Percentiles rank a stretch among this genome's conserved stretches.
Conservation (phyloP, 2,888 invertebrate species). For the Catocala sponsa region DNA sequence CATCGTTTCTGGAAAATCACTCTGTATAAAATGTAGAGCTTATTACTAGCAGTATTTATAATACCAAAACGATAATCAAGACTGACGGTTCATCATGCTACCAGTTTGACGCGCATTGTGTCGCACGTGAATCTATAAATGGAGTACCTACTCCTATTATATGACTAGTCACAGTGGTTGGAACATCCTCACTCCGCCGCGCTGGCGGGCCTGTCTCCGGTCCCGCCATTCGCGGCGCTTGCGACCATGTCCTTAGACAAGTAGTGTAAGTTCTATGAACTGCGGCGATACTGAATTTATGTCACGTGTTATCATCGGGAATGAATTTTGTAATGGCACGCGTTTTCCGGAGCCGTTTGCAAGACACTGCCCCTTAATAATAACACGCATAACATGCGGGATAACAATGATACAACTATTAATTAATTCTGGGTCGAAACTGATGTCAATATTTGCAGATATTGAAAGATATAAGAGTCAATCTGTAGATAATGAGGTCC, state of each 20-base stretch:
- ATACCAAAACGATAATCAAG: no score
- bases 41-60: no score
- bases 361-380: constrained; percentile 30
- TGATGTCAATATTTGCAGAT: constrained; percentile 28
- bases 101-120: no score
- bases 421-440: constrained; percentile 39
- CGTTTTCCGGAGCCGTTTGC: constrained; percentile 69
- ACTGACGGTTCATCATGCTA: no score
- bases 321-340: constrained; percentile 80
- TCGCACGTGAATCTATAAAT: no score
- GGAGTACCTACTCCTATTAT: no score
- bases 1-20: no score
- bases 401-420: constrained; percentile 24
- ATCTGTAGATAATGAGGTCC: constrained; percentile 13
- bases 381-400: constrained; percentile 9
- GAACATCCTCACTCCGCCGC: constrained; percentile 2
- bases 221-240: constrained; percentile 29
- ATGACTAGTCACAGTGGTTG: constrained; percentile 1
- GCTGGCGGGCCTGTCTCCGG: constrained; percentile 13
- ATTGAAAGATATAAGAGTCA: constrained; percentile 13
- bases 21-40: no score
- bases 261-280: constrained; percentile 83
- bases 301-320: constrained; percentile 77
- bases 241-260: constrained; percentile 39
- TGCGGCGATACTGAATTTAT: constrained; percentile 80